phyloP scores from a whole-genome alignment of 2,888 invertebrate species.

The Archaeoteleia sp. region DNA sequence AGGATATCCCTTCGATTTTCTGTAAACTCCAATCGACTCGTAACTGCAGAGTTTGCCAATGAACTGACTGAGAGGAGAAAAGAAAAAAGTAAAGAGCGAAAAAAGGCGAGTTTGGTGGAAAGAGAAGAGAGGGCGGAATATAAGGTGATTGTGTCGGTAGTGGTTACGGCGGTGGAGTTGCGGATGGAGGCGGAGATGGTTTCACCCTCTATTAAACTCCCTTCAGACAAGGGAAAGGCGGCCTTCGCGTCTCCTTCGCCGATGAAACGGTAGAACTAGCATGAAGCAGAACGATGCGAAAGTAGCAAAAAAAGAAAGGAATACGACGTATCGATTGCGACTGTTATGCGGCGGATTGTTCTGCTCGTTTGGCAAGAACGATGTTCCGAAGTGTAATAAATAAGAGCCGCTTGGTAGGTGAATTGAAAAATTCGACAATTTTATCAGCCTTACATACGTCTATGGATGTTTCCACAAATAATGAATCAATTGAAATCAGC shows the following conservation, averaged over 20 bases:
- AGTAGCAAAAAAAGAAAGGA: conserved; percentile 49
- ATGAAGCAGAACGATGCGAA: conserved; percentile 44
- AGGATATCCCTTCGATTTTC: conserved; percentile 21
- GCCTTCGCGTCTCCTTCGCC: conserved; percentile 63
- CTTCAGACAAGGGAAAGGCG: conserved; percentile 79
- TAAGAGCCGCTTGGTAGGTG: too few species aligned
- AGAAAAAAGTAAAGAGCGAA: conserved; percentile 23
- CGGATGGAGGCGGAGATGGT: conserved; percentile 63
- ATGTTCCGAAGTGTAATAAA: too few species aligned
- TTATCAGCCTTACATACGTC: too few species aligned
- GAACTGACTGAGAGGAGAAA: conserved; percentile 40
- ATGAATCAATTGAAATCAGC: too few species aligned
- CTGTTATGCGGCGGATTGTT: conserved; percentile 14
- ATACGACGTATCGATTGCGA: conserved; percentile 34
- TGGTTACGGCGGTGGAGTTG: conserved; percentile 50
- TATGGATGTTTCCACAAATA: too few species aligned
- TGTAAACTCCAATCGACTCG: conserved; percentile 40
- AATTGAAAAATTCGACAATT: too few species aligned
- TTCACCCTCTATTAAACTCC: conserved; percentile 75
- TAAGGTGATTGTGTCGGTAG: conserved; percentile 49
- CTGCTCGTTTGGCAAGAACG: too few species aligned
- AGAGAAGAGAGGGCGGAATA: conserved; percentile 38
- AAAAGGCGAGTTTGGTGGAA: conserved; percentile 30
- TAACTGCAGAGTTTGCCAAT: conserved; percentile 48
- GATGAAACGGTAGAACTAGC: conserved; percentile 62